A percentile compares a stretch with the other conserved stretches of the same genome.
Evolutionary conservation across 1,140 invertebrate species (phyloP).

Genomic region (Aphelinus certus): DNA sequence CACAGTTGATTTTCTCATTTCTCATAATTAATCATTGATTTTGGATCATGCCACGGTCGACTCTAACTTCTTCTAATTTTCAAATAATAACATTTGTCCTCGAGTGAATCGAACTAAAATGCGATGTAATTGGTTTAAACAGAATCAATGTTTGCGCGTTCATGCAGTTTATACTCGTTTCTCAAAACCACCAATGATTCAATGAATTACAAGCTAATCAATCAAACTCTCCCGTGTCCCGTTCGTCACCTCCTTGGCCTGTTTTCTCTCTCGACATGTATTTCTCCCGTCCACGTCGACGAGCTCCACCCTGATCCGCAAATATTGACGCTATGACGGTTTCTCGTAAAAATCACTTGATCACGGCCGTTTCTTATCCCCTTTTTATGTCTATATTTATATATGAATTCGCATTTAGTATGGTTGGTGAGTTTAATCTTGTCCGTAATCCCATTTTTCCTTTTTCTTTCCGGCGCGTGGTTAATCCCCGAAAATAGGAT

Average conservation of each 20-base stretch:
- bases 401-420: not conserved
- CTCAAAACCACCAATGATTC: not conserved
- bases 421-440: slow-evolving; percentile 8
- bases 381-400: slow-evolving; percentile 2
- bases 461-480: not conserved
- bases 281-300: not conserved
- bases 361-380: slow-evolving; percentile 40
- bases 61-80: no score
- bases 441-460: not conserved
- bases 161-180: not conserved
- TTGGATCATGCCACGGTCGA: no score
- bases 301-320: slow-evolving; percentile 50
- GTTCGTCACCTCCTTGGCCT: not conserved
- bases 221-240: slow-evolving; percentile 2
- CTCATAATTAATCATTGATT: no score
- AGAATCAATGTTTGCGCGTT: slow-evolving; percentile 4
- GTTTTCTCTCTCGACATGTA: not conserved
- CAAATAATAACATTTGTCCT: no score
- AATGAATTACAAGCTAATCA: slow-evolving; percentile 34
- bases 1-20: no score
- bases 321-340: slow-evolving; percentile 52
- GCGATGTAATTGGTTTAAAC: not conserved
- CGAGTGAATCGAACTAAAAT: no score
- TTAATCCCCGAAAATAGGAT: no score
- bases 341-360: slow-evolving; percentile 55